Percentiles rank a stretch among this genome's conserved stretches.
Conservation (phyloP, 2,113 vertebrate species). For the Petrocephalus microphthalmus region DNA sequence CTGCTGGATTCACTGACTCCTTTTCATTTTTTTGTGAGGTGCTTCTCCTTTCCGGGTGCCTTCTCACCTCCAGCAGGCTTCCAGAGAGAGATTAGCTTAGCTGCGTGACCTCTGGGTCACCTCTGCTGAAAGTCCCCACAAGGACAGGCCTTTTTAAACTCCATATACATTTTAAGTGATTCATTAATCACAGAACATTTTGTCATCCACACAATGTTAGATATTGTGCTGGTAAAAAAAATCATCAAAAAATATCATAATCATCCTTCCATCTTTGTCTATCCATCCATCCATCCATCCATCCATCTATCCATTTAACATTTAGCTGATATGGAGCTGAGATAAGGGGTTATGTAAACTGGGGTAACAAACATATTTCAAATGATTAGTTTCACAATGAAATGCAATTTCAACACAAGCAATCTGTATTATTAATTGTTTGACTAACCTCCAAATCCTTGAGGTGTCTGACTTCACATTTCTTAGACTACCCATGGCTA, state of each 20-base stretch:
- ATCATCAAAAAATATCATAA: background rate
- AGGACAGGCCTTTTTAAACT: background rate
- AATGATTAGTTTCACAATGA: background rate
- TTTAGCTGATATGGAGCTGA: background rate
- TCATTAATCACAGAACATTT: background rate
- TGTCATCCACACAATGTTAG: background rate
- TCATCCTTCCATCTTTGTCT: background rate
- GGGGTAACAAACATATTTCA: background rate
- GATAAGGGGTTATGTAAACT: background rate
- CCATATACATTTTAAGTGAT: background rate
- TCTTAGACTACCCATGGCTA: background rate
- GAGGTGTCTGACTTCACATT: background rate
- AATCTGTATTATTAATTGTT: background rate
- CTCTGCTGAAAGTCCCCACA: constrained; percentile 7
- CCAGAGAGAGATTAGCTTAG: background rate
- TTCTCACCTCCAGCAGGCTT: background rate
- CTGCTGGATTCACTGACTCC: background rate
- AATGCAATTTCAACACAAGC: background rate
- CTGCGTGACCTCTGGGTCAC: constrained; percentile 2
- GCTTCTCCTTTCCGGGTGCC: background rate
- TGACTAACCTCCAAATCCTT: background rate
- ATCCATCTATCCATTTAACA: background rate
- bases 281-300: background rate
- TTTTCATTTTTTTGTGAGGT: background rate
- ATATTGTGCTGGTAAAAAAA: background rate